Percentiles rank a stretch among this genome's conserved stretches.
Conservation (phyloP, 2,888 invertebrate species). For the Lordiphosa andalusiaca region DNA sequence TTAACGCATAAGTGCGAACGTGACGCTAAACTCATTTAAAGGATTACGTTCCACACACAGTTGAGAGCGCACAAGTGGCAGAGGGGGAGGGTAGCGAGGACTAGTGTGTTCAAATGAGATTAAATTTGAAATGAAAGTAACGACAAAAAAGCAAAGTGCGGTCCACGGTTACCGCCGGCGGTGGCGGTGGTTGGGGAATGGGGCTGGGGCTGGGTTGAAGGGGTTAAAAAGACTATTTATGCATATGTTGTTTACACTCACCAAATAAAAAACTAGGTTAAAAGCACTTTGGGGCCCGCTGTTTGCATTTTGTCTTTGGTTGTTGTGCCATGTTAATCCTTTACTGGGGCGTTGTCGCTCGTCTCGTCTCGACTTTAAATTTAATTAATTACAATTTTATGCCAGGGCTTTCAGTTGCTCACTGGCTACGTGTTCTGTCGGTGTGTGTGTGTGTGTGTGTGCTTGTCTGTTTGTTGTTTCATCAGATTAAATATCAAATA, state of each 20-base stretch:
- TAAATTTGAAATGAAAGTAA: slow-evolving; percentile 71
- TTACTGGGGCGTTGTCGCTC: slow-evolving; percentile 15
- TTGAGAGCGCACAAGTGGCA: slow-evolving; percentile 33
- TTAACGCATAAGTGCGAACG: slow-evolving; percentile 75
- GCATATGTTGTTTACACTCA: slow-evolving; percentile 55
- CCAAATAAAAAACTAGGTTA: slow-evolving; percentile 60
- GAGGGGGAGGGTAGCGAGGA: slow-evolving; percentile 10
- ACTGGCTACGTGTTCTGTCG: slow-evolving; percentile 17
- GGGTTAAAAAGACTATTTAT: slow-evolving; percentile 63
- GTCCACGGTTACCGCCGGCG: slow-evolving; percentile 37
- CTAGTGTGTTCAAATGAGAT: slow-evolving; percentile 68
- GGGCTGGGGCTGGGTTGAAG: neutral
- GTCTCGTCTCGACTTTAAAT: slow-evolving; percentile 58
- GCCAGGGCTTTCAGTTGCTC: slow-evolving; percentile 49
- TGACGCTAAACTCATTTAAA: slow-evolving; percentile 77
- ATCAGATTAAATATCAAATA: slow-evolving; percentile 72
- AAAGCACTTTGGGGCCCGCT: slow-evolving; percentile 66
- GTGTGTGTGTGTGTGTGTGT: neutral
- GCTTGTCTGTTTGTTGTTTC: slow-evolving; percentile 42
- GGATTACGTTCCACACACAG: slow-evolving; percentile 66
- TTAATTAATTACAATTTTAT: slow-evolving; percentile 72
- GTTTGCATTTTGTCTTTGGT: slow-evolving; percentile 69
- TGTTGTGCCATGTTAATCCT: slow-evolving; percentile 61
- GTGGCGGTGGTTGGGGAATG: no score
- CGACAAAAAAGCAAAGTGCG: slow-evolving; percentile 53